A percentile compares a stretch with the other conserved stretches of the same genome.
phyloP scores from a whole-genome alignment of 2,888 invertebrate genomes.

The Thelaira solivaga region DNA sequence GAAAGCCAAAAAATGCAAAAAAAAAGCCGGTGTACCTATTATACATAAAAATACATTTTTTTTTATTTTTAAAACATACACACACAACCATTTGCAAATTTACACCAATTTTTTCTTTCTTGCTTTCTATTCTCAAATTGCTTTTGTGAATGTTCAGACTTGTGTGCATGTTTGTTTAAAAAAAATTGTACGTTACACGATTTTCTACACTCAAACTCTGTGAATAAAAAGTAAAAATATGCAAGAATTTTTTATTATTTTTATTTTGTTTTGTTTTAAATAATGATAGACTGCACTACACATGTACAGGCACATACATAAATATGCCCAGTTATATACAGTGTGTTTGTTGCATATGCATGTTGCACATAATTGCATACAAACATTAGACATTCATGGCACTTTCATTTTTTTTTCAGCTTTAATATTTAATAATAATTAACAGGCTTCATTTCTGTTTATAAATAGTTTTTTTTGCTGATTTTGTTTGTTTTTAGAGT shows the following conservation, averaged over 20 bases:
- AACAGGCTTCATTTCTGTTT: neutral
- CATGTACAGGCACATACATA: neutral
- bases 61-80: neutral
- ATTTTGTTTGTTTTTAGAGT: too few species aligned
- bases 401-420: slow-evolving; percentile 47
- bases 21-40: slow-evolving; percentile 21
- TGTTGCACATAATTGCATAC: neutral
- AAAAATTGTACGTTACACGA: neutral
- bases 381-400: slow-evolving; percentile 12
- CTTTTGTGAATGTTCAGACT: slow-evolving; percentile 47
- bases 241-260: too few species aligned
- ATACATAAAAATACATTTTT: slow-evolving; percentile 36
- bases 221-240: too few species aligned
- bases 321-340: too few species aligned
- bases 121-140: slow-evolving; percentile 19
- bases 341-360: too few species aligned
- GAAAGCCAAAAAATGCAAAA: slow-evolving; percentile 17
- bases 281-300: too few species aligned
- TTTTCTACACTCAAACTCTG: neutral
- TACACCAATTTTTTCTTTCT: slow-evolving; percentile 35
- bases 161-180: neutral
- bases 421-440: slow-evolving; percentile 45
- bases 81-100: too few species aligned
- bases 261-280: too few species aligned
- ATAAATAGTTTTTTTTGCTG: too few species aligned